phyloP scores from a whole-genome alignment of 2,888 invertebrate species.

The Mycogona germanica region DNA sequence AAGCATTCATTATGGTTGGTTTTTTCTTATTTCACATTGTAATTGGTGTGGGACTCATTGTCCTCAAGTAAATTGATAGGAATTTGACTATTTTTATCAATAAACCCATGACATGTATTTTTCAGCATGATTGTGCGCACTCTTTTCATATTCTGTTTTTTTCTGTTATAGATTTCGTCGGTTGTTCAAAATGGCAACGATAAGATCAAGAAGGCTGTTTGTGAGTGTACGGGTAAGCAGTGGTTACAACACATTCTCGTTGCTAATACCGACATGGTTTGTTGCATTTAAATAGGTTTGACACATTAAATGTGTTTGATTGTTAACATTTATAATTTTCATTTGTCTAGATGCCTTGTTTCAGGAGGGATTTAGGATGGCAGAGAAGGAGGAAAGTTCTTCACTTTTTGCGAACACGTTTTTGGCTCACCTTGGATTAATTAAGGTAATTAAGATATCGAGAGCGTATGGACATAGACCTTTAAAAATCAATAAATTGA shows the following conservation, averaged over 20 bases:
- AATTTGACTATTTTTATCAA: no score
- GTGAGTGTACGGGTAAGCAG: conserved; percentile 16
- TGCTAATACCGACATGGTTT: no score
- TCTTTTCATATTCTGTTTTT: conserved; percentile 2
- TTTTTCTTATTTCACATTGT: not conserved
- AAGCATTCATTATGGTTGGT: conserved; percentile 4
- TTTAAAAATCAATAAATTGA: no score
- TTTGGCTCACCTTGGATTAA: conserved; percentile 50
- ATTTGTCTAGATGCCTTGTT: conserved; percentile 37
- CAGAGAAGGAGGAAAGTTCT: conserved; percentile 38
- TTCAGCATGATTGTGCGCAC: not conserved
- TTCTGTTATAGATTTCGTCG: not conserved
- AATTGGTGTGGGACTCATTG: not conserved
- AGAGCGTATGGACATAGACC: no score
- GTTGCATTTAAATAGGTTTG: no score
- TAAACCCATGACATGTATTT: no score
- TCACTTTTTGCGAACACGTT: conserved; percentile 50
- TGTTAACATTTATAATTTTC: conserved; percentile 1
- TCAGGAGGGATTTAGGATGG: conserved; percentile 42
- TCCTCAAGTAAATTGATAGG: no score
- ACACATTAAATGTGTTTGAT: no score
- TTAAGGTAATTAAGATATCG: conserved; percentile 47
- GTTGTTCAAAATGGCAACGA: conserved; percentile 7
- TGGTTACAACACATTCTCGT: not conserved
- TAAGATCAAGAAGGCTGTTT: conserved; percentile 1